A percentile compares a stretch with the other conserved stretches of the same genome.
These are phyloP conservation scores for Drosophila sulfurigaster DNA, from an alignment of 1,140 invertebrate species.

Conservation along the genomic window DNA sequence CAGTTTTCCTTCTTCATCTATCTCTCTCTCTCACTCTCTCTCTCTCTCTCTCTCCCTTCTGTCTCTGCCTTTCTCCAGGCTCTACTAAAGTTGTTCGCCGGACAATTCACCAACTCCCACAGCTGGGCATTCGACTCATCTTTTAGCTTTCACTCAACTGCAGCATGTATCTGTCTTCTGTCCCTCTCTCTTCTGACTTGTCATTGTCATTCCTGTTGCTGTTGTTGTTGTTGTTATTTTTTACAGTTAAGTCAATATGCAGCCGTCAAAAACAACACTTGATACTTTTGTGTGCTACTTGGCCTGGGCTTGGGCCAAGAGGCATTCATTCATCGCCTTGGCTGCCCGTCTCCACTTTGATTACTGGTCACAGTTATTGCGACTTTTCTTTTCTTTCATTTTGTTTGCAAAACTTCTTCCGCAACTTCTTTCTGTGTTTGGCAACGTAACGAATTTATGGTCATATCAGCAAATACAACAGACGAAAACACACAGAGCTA, in stretches of 20 bases:
- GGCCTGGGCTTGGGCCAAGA: constrained; percentile 40
- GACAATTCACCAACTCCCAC: constrained; percentile 11
- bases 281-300: constrained; percentile 80
- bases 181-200: constrained; percentile 13
- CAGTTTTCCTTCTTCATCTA: constrained; percentile 8
- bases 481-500: constrained; percentile 13
- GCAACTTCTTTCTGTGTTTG: constrained; percentile 1
- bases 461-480: constrained; percentile 64
- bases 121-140: constrained; percentile 14
- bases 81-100: constrained; percentile 5
- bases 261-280: constrained; percentile 83
- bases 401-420: constrained; percentile 63
- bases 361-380: constrained; percentile 66
- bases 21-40: constrained; percentile 2
- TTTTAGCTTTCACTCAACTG: constrained; percentile 23
- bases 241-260: constrained; percentile 83
- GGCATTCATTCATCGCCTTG: background rate
- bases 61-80: background rate
- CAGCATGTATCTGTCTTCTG: constrained; percentile 13
- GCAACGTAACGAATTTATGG: constrained; percentile 74
- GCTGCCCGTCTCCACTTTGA: constrained; percentile 5
- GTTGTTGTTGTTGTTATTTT: constrained; percentile 64
- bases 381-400: constrained; percentile 70
- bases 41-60: background rate
- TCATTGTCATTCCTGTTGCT: constrained; percentile 27